Evolutionary conservation across 2,113 vertebrate species (phyloP).

Genomic region (Pelmatolapia mariae): DNA sequence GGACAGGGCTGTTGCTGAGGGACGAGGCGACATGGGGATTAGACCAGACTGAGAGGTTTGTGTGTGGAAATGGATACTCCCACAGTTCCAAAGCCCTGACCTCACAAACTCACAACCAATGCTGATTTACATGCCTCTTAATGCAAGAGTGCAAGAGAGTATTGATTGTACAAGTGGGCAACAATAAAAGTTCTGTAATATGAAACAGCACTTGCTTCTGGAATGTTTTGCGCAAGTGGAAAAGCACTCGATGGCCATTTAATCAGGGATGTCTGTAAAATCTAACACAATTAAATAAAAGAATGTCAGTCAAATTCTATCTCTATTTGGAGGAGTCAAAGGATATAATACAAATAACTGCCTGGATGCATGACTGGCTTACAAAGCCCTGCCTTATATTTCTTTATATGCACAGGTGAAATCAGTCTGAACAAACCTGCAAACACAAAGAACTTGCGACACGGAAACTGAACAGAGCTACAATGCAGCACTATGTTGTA

Average conservation of each 20-base stretch:
- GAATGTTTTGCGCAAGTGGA: neutral
- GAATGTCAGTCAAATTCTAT: neutral
- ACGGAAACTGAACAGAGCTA: neutral
- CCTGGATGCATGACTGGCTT: neutral
- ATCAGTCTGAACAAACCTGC: neutral
- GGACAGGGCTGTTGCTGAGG: conserved; percentile 49
- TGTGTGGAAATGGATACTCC: conserved; percentile 51
- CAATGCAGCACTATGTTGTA: neutral
- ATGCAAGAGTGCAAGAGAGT: neutral
- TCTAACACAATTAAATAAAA: neutral
- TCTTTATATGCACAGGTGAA: neutral
- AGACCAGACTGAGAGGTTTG: conserved; percentile 37
- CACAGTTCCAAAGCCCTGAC: neutral
- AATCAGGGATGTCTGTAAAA: neutral
- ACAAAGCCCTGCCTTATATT: neutral
- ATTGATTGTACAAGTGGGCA: neutral
- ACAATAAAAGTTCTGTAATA: neutral
- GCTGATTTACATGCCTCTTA: neutral
- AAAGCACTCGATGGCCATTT: neutral
- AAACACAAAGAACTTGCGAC: neutral
- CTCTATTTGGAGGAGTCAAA: neutral
- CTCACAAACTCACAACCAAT: neutral
- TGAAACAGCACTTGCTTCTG: neutral
- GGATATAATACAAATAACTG: neutral
- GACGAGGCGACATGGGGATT: conserved; percentile 54